A percentile compares a stretch with the other conserved stretches of the same genome.
These are phyloP conservation scores for Phalacrocorax carbo DNA, from an alignment of 2,113 vertebrate species.

Conservation along the genomic window DNA sequence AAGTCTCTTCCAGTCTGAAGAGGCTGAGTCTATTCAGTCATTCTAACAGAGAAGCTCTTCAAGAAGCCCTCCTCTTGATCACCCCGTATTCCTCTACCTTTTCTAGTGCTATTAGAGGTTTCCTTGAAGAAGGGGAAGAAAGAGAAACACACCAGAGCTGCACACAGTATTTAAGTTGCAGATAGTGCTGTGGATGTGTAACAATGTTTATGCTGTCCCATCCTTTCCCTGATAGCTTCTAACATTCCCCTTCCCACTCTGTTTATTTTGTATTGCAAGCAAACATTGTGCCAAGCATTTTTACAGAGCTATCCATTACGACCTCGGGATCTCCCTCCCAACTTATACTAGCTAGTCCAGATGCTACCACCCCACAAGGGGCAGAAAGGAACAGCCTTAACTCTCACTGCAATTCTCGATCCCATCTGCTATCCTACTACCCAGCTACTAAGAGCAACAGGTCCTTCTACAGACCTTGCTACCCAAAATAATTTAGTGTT, in stretches of 20 bases:
- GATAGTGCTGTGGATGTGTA: fast-evolving
- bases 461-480: neutral
- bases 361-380: neutral
- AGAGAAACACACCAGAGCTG: neutral
- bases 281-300: neutral
- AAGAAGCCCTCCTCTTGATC: neutral
- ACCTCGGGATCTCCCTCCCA: neutral
- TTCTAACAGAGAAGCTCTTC: neutral
- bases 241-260: neutral
- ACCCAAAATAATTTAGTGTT: neutral
- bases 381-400: neutral
- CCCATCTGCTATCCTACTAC: neutral
- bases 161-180: neutral
- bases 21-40: neutral
- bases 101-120: neutral
- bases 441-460: neutral
- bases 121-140: neutral
- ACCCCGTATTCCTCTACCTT: neutral
- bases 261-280: neutral
- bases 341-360: neutral
- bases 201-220: neutral
- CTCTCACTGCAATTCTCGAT: neutral
- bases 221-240: neutral
- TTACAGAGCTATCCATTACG: neutral
- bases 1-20: neutral